Evolutionary conservation across 2,113 vertebrate genomes (phyloP), one percentile per base, ranked within the genome.

Genomic region (zebrafish (Danio rerio)): DNA sequence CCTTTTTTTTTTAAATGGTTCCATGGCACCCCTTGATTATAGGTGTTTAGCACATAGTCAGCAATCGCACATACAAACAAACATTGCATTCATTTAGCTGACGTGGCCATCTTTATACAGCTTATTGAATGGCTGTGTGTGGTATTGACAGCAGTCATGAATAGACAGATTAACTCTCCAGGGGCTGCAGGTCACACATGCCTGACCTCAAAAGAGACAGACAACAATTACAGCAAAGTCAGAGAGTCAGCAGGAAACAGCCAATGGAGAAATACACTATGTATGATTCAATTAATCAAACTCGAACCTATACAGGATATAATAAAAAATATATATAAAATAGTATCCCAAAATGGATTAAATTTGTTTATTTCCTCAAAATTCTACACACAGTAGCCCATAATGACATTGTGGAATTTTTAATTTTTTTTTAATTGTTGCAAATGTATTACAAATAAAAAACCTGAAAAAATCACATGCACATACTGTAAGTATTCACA

Each of bases 151-250:
- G 52, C 73, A 50, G 73, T 68, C 73, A 61, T 83, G 73, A 83
- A 77, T 77, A 77, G 81, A 78, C 72, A 76, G 73, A 78, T 78
- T 78, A 78, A 78, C 76, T 42, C 16, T 53, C 58, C 58, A 77
- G 18, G 20, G 58, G 62, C 47, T 66, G 49, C n/a, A 66, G 76
- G 47, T 65, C 61, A 78, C 61, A 66, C 59, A 65, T 50, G 47
- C 61, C 47, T 0, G 15, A 78, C 61, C 47, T 53, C 21, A 55
- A 66, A 78, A 52, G n/a, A 78, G 49, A 8, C 18, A n/a, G 20
- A 63, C 61, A 78, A 78, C 76, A 66, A 66, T 66, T 42, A 65
- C 31, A 3, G 2, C 49, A 55, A 49, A 66, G 31, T 4, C 16
- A 12, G 53, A 74, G 7, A 42, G 63, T 13, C 52, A 81, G 80